Percentiles rank a stretch among this genome's conserved stretches.
phyloP scores from a whole-genome alignment of 92 coral and sea anemone species.

The Scolanthus callimorphus region DNA sequence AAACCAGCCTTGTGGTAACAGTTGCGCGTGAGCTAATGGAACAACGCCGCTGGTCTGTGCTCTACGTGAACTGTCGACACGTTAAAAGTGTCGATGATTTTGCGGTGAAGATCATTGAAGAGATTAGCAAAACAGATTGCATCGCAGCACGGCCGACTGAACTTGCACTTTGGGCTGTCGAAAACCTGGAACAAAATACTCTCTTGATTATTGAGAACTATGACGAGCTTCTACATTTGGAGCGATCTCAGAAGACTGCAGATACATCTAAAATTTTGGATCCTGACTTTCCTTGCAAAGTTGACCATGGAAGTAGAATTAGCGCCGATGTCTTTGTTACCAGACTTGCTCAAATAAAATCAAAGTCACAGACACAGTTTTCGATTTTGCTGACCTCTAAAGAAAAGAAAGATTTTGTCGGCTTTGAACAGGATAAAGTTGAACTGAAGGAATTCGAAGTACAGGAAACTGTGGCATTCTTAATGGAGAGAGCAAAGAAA shows the following conservation, averaged over 20 bases:
- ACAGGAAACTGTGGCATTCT: background rate
- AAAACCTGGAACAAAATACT: background rate
- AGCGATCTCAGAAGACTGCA: no score
- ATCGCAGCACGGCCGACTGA: background rate
- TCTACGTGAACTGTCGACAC: constrained; percentile 27
- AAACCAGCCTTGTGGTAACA: constrained; percentile 19
- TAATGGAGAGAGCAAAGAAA: background rate
- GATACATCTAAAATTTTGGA: no score
- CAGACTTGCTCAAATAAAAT: no score
- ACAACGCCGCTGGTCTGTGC: background rate
- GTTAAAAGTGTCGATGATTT: constrained; percentile 16
- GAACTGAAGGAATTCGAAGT: no score
- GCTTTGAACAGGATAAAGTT: no score
- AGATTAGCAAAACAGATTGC: background rate
- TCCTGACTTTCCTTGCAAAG: no score
- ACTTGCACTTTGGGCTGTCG: background rate
- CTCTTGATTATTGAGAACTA: background rate
- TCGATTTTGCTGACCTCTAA: no score
- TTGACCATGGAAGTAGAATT: no score
- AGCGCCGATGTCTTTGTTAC: no score
- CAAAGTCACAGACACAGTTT: no score
- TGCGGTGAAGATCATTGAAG: constrained; percentile 21
- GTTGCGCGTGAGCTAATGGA: constrained; percentile 18
- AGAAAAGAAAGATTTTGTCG: no score
- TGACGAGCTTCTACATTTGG: background rate